These are phyloP conservation scores for Tricholaema leucomelas DNA, from an alignment of 2,113 vertebrate genomes.

Conservation along the genomic window DNA sequence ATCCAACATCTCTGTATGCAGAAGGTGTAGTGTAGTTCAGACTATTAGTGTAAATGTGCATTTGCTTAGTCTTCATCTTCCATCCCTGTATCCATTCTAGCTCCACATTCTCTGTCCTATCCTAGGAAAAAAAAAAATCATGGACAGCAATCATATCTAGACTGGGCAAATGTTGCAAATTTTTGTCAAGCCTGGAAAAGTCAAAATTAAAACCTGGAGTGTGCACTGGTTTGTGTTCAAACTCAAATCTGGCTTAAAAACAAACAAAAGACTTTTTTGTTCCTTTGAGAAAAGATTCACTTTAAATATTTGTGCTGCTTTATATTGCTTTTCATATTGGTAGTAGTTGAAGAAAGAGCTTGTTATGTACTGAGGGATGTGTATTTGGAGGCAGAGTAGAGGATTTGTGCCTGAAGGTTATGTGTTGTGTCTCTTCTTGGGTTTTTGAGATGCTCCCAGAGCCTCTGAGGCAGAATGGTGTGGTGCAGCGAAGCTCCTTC, in stretches of 20 bases:
- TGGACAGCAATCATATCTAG: neutral
- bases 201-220: neutral
- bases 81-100: neutral
- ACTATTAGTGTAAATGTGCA: fast-evolving
- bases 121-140: neutral
- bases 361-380: neutral
- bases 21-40: neutral
- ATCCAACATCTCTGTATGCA: neutral
- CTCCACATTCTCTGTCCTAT: neutral
- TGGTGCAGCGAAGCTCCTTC: neutral
- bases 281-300: neutral
- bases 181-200: neutral
- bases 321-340: neutral
- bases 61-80: neutral
- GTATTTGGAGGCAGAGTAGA: neutral
- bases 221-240: neutral
- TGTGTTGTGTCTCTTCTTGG: neutral
- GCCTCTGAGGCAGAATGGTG: neutral
- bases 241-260: neutral
- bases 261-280: neutral
- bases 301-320: neutral
- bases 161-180: neutral
- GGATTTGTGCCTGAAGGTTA: neutral
- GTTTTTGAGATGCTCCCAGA: neutral
- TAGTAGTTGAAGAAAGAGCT: neutral